Evolutionary conservation across 2,113 vertebrate species (phyloP).

Genomic region (Mormyrus lacerda): DNA sequence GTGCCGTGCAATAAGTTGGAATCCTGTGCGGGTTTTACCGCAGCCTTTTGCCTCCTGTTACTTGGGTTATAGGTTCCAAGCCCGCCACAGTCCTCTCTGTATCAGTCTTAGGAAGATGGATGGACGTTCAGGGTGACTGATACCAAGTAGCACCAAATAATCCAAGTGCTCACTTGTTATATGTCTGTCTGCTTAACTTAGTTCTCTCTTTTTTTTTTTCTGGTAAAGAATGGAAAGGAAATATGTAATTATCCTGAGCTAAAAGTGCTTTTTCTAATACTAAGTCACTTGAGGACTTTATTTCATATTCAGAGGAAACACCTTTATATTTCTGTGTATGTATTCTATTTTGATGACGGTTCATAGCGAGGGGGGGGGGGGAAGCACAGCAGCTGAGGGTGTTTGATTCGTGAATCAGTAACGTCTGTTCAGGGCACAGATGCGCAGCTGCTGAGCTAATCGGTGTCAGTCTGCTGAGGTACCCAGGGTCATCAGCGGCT

Average conservation of each 20-base stretch:
- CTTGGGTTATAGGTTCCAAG: not conserved
- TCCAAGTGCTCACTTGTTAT: not conserved
- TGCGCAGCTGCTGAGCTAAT: not conserved
- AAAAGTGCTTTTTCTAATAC: not conserved
- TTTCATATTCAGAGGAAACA: not conserved
- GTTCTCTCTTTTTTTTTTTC: not conserved
- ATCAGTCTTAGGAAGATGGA: not conserved
- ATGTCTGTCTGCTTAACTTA: not conserved
- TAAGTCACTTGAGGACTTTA: not conserved
- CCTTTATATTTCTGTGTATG: not conserved
- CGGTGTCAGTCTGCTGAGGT: not conserved
- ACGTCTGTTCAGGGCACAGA: not conserved
- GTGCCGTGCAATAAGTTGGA: not conserved
- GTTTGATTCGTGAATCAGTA: not conserved
- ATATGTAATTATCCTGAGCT: not conserved
- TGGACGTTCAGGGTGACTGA: not conserved
- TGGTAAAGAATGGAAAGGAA: not conserved
- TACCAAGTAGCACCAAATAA: not conserved
- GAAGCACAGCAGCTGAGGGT: not conserved
- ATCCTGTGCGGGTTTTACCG: not conserved
- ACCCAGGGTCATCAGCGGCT: not conserved
- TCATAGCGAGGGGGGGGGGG: not conserved
- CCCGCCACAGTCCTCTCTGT: not conserved
- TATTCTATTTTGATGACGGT: not conserved
- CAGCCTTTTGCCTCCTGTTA: not conserved